Base-by-base conservation (phyloP, 2,797 vertebrate species). In the Cynopterus sphinx region DNA sequence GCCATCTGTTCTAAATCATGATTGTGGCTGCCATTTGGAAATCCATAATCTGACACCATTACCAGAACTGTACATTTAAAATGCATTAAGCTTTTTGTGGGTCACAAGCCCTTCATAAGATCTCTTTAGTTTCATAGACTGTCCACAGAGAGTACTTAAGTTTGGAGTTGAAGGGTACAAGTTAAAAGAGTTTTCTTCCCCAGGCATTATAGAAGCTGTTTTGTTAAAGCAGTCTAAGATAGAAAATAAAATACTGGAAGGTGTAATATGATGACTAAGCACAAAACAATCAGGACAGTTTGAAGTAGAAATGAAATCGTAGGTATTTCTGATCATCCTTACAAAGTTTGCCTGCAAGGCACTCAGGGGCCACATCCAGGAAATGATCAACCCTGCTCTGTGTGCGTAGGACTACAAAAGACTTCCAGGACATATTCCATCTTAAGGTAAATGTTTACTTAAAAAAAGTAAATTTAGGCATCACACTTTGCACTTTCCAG, bases 1-100 rank as follows among this genome's bases (percentile, higher is more conserved):
- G 49, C 90, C 94, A 95, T 96, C 74, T 96, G 95, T 78, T 96
- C 91, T 86, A 51, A 78, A 83, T 84, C 49, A 82, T 53, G 78
- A 83, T 28, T 74, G 81, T 0, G 65, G 65, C 93, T 90, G 92
- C 84, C 95, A 82, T 87, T 96, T 94, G 93, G 93, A 96, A 95
- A 96, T 95, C 70, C 81, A 92, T 94, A 92, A 90, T 59, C 77
- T 78, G 93, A 94, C 71, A 70, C 93, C 6, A 22, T 90, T 95
- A 81, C 89, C 86, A 87, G 86, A 74, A 61, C 46, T 55, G 55
- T 49, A 41, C 39, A 19, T 84, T 86, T 73, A 81, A 77, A 84
- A 63, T 33, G 82, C 55, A 36, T 24, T 41, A 78, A 81, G 61
- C n/a, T 82, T 49, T 90, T 91, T 68, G 75, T 87, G 59, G 67